phyloP scores from a whole-genome alignment of 1,140 invertebrate genomes.

The Drepana arcuata region DNA sequence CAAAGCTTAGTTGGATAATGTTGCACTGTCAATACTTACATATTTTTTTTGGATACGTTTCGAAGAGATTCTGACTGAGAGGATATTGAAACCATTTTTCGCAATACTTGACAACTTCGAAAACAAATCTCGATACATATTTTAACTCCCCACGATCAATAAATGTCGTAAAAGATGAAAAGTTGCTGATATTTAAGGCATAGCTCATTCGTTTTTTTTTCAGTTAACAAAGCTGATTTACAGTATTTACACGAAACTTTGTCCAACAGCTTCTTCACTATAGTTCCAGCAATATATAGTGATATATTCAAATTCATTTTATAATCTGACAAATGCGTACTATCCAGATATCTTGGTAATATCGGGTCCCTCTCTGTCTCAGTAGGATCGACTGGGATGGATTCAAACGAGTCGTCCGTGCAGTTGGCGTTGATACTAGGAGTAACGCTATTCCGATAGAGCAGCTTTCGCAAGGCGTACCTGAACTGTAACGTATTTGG shows the following conservation, averaged over 20 bases:
- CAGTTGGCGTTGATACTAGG: slow-evolving; percentile 22
- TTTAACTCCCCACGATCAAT: background rate
- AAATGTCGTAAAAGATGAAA: background rate
- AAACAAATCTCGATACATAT: background rate
- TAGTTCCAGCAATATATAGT: slow-evolving; percentile 17
- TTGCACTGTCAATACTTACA: too few relatives aligned
- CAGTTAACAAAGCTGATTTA: background rate
- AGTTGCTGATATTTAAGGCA: background rate
- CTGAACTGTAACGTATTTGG: slow-evolving; percentile 19
- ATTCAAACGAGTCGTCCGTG: slow-evolving; percentile 6
- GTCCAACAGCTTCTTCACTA: slow-evolving; percentile 12
- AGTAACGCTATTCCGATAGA: slow-evolving; percentile 19
- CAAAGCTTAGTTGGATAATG: too few relatives aligned
- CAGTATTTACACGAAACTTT: slow-evolving; percentile 5
- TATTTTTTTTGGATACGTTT: too few relatives aligned
- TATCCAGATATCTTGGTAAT: too few relatives aligned
- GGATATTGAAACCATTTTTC: slow-evolving; percentile 8
- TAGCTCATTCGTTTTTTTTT: background rate
- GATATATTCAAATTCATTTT: slow-evolving; percentile 13
- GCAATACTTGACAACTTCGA: background rate
- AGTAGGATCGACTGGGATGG: slow-evolving; percentile 1
- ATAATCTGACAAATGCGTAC: slow-evolving; percentile 4
- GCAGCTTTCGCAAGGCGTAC: slow-evolving; percentile 15
- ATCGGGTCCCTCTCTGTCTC: background rate
- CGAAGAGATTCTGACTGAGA: too few relatives aligned